These are phyloP conservation scores for Mormyrus hasselquistii DNA, from an alignment of 2,797 vertebrate genomes.

Conservation along the genomic window DNA sequence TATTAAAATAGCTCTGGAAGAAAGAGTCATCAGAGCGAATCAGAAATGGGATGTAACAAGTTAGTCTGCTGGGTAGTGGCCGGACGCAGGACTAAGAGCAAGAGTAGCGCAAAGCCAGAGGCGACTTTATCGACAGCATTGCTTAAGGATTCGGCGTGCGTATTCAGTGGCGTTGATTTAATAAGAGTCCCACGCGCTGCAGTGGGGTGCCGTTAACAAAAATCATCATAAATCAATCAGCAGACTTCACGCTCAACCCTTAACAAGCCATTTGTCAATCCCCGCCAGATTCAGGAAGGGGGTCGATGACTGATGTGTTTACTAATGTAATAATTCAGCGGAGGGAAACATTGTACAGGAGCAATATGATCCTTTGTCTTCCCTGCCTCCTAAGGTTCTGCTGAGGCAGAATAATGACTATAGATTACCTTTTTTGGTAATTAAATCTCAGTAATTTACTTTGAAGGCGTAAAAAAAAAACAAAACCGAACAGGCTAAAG, in stretches of 20 bases:
- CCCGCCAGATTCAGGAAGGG: slow-evolving; percentile 35
- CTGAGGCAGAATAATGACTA: not conserved
- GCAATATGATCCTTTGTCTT: not conserved
- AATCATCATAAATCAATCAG: slow-evolving; percentile 50
- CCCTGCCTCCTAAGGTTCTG: not conserved
- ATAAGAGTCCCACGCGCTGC: slow-evolving; percentile 33
- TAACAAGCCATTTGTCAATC: slow-evolving; percentile 48
- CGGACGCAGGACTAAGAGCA: not conserved
- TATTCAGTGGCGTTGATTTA: slow-evolving; percentile 39
- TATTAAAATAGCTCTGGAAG: not conserved
- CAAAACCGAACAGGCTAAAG: not conserved
- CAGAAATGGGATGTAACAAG: not conserved
- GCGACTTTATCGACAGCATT: slow-evolving; percentile 41
- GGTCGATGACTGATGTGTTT: slow-evolving; percentile 41
- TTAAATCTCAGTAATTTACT: slow-evolving; percentile 15
- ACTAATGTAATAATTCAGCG: slow-evolving; percentile 43
- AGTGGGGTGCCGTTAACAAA: slow-evolving; percentile 8
- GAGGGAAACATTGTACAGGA: not conserved
- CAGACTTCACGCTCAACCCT: slow-evolving; percentile 45
- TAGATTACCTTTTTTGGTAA: not conserved
- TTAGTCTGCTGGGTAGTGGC: not conserved
- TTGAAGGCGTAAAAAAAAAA: not conserved
- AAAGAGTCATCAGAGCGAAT: not conserved
- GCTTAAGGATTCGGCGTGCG: slow-evolving; percentile 31
- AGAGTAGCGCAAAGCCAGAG: slow-evolving; percentile 13